Evolutionary conservation across 1,140 invertebrate species (phyloP), one percentile per base, ranked within the genome.

Genomic region (Oreohelix idahoensis): DNA sequence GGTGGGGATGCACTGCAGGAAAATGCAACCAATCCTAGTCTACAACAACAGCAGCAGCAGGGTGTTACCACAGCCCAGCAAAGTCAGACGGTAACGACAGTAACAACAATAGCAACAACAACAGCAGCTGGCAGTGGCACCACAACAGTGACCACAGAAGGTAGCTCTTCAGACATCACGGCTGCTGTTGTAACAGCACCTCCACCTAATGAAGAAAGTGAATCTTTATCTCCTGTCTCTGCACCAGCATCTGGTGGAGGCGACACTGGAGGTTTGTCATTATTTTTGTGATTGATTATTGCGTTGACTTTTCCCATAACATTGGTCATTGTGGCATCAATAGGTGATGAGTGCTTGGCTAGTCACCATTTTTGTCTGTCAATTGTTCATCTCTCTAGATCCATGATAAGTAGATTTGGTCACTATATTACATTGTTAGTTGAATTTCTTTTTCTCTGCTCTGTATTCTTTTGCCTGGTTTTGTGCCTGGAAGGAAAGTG

Each of bases 1-100:
- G 92, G 90, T 45, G 91, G 90, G 23, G 92, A 93, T 84, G 87
- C 89, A 32, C 89, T 90, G 32, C 92, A 92, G 81, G 92, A 93
- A 26, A 90, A 88, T 66, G 81, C 84, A 71, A 66, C 71, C 69
- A 53, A 84, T 75, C 69, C 70, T 23, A 74, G 74, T 73, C 83
- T 78, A 42, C 79, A 49, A 45, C 86, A 86, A 84, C 86, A 84
- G 74, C 84, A 86, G 42, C 81, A 86, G 42, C 81, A 76, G 73
- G 69, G 49, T 39, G 66, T 77, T 23, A 77, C 70, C 35, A 79
- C 81, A 82, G 66, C 81, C 51, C 63, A 66, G 63, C 63, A 66
- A 32, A 32, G 63, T 32, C 63, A 66, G 63, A 66, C 53, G 45
- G n/a, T n/a, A n/a, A n/a, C n/a, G 63, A 66, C 42, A 58, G 23